Conservation (phyloP, 1,140 invertebrate species). For the Globodera ellingtonae region DNA sequence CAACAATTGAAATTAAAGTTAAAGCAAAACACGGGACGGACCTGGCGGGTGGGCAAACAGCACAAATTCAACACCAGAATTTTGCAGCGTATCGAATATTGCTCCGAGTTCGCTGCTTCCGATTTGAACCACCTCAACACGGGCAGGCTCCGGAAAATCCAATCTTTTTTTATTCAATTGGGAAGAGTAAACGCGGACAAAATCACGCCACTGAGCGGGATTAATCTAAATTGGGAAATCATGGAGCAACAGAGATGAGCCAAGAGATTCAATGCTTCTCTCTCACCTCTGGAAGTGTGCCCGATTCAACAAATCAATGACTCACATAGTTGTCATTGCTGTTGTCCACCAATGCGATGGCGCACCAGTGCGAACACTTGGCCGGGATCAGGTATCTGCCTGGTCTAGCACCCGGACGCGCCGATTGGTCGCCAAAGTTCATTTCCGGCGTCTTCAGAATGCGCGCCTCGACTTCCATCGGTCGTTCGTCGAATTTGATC, state of each 20-base stretch:
- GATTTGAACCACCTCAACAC: background rate
- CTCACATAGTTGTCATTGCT: background rate
- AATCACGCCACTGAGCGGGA: slow-evolving; percentile 3
- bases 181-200: background rate
- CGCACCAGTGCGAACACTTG: background rate
- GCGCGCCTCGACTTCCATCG: slow-evolving; percentile 3
- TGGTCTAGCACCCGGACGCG: background rate
- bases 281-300: too few relatives aligned
- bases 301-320: background rate
- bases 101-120: background rate
- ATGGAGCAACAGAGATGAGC: too few relatives aligned
- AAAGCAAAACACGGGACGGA: slow-evolving; percentile 19
- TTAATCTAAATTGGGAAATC: background rate
- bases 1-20: background rate
- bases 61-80: slow-evolving; percentile 23
- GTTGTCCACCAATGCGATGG: background rate
- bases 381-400: slow-evolving; percentile 3
- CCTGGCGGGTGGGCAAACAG: slow-evolving; percentile 28
- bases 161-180: background rate
- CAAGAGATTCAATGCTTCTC: too few relatives aligned
- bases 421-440: background rate
- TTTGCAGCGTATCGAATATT: background rate
- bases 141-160: background rate
- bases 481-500: slow-evolving; percentile 2
- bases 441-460: slow-evolving; percentile 11